These are phyloP conservation scores for Bruchidius siliquastri DNA, from an alignment of 2,888 invertebrate species.

Conservation along the genomic window DNA sequence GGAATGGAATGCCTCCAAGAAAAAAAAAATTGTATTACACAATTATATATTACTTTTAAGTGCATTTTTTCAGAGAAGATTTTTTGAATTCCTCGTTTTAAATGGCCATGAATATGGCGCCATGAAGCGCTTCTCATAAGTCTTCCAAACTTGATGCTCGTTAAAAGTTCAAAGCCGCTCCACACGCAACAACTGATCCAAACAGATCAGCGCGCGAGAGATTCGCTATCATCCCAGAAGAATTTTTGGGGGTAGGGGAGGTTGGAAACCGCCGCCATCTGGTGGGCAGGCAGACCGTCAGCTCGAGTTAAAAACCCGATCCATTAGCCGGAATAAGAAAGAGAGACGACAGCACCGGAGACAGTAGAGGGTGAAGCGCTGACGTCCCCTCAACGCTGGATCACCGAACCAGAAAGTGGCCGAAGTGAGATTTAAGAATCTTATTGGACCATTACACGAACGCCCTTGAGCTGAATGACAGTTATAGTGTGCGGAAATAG, in stretches of 20 bases:
- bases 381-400: constrained; percentile 24
- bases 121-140: too few relatives aligned
- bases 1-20: background rate
- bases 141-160: background rate
- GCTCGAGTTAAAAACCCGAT: constrained; percentile 25
- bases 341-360: constrained; percentile 18
- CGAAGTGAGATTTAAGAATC: constrained; percentile 45
- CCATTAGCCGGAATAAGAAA: constrained; percentile 19
- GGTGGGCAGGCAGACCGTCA: constrained; percentile 9
- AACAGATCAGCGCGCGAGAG: too few relatives aligned
- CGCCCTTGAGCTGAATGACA: constrained; percentile 3
- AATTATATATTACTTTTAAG: too few relatives aligned
- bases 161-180: background rate
- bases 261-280: background rate
- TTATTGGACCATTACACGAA: constrained; percentile 39
- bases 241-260: too few relatives aligned
- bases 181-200: background rate
- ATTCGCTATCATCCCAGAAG: too few relatives aligned
- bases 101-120: too few relatives aligned
- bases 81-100: too few relatives aligned
- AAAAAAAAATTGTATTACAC: too few relatives aligned
- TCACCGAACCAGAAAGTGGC: constrained; percentile 40
- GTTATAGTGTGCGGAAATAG: background rate
- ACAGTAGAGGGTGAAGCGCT: constrained; percentile 14
- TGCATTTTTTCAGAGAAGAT: too few relatives aligned